Percentiles rank a stretch among this genome's conserved stretches.
phyloP scores from a whole-genome alignment of 2,888 invertebrate genomes.

The Lithodes maja region DNA sequence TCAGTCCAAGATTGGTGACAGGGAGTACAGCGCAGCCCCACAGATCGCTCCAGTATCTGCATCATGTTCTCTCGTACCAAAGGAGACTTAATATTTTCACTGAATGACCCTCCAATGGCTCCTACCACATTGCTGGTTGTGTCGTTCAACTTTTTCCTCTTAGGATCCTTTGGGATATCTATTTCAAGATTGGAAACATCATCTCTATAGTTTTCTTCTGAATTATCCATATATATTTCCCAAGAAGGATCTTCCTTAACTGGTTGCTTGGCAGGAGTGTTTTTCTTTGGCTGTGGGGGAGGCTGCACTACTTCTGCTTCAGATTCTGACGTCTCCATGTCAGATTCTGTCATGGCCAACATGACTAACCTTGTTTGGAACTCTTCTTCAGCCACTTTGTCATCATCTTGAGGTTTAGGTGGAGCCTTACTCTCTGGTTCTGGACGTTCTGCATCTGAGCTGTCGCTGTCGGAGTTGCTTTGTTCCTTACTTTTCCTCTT shows the following conservation, averaged over 20 bases:
- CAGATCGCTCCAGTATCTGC: slow-evolving; percentile 44
- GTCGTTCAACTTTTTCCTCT: slow-evolving; percentile 43
- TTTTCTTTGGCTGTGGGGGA: not conserved
- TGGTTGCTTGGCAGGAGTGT: slow-evolving; percentile 27
- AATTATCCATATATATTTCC: not conserved
- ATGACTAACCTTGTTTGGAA: slow-evolving; percentile 61
- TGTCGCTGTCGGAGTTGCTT: slow-evolving; percentile 55
- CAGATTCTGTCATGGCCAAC: slow-evolving; percentile 61
- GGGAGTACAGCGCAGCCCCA: slow-evolving; percentile 50
- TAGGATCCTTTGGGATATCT: slow-evolving; percentile 44
- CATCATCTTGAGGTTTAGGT: slow-evolving; percentile 48
- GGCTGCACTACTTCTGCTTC: slow-evolving; percentile 21
- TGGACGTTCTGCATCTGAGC: slow-evolving; percentile 31
- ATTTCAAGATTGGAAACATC: slow-evolving; percentile 14
- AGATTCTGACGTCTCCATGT: slow-evolving; percentile 57
- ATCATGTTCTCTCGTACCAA: slow-evolving; percentile 48
- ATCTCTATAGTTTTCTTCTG: not conserved
- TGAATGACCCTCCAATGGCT: slow-evolving; percentile 53
- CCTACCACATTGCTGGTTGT: slow-evolving; percentile 56
- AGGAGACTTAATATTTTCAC: slow-evolving; percentile 30
- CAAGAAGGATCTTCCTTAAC: slow-evolving; percentile 11
- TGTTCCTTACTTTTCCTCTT: slow-evolving; percentile 31
- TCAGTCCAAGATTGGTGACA: slow-evolving; percentile 55
- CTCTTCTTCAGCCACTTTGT: slow-evolving; percentile 59
- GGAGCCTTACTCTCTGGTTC: not conserved